Base-by-base conservation (phyloP, 2,113 vertebrate genomes). In the Mugil cephalus region DNA sequence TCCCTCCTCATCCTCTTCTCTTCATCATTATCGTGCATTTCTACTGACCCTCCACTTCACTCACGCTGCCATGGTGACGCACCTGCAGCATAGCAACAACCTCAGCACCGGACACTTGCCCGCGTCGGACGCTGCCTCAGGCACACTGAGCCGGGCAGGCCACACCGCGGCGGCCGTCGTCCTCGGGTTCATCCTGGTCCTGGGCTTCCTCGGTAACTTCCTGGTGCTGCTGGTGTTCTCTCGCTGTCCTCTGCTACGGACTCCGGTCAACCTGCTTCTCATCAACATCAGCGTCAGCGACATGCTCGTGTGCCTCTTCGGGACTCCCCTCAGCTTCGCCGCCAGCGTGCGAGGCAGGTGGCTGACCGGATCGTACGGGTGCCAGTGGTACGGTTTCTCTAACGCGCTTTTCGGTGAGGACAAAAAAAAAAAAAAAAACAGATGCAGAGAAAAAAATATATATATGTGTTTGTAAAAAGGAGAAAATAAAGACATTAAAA, bases 231-330 rank as follows among this genome's bases (percentile, higher is more conserved):
- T 77, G 67, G 85, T 88, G 21, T 89, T 89, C 48, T 87, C 81
- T 0, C 69, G 81, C 18, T 89, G 82, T 61, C 56, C 66, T 6
- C 62, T 30, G 3, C 81, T 86, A 51, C 59, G 74, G 62, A 86
- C 81, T 5, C 88, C 85, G 0, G 55, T 53, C 35, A 84, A 73
- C 67, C 64, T 88, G 67, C 52, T 90, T 40, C 70, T 90, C 12
- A 43, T 90, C 60, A 88, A 90, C 68, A 90, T 90, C 64, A 85
- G 81, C 64, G 24, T 56, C 55, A 89, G 88, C 13, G 79, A 89
- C 86, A 74, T 85, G 81, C 74, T 89, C 2, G 67, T 86, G 19
- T 84, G 86, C 73, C 48, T 86, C 59, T 84, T 70, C 38, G 88
- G 88, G 55, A 89, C 81, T 0, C 74, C 83, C 0, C 55, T 89